These are phyloP conservation scores for Gallinago undulata DNA, from an alignment of 2,113 vertebrate genomes.

Conservation along the genomic window DNA sequence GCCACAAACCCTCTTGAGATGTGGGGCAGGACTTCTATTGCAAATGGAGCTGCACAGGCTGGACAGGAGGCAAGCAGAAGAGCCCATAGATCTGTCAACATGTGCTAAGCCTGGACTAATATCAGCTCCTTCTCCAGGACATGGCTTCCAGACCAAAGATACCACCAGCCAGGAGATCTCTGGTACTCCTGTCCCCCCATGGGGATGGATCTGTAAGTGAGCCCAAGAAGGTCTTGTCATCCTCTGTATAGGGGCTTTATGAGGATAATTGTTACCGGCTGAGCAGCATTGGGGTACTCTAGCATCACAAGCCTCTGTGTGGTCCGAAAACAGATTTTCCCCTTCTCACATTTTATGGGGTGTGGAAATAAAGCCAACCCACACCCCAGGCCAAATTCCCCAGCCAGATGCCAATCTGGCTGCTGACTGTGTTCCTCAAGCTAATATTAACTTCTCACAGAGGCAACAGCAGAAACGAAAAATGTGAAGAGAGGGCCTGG, in stretches of 20 bases:
- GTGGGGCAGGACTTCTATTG: background rate
- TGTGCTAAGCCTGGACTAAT: background rate
- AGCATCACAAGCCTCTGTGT: background rate
- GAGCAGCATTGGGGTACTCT: fast-evolving
- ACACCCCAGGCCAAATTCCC: background rate
- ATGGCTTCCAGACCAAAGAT: background rate
- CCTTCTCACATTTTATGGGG: conserved; percentile 3
- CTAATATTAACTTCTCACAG: background rate
- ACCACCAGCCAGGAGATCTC: background rate
- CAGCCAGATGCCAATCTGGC: conserved; percentile 12
- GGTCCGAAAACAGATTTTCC: background rate
- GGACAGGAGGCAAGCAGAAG: background rate
- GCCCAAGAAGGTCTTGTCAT: background rate
- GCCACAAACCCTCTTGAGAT: background rate
- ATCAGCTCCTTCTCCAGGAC: background rate
- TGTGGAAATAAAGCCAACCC: conserved; percentile 17
- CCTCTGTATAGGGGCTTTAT: background rate
- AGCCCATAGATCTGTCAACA: background rate
- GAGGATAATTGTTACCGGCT: background rate
- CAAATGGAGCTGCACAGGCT: background rate
- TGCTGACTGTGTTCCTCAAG: background rate
- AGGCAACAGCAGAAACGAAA: background rate
- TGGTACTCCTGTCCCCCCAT: background rate
- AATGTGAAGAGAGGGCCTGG: background rate
- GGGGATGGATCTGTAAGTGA: background rate